Base-by-base conservation (phyloP, 2,797 vertebrate species). In the Orientallactaga sibirica region DNA sequence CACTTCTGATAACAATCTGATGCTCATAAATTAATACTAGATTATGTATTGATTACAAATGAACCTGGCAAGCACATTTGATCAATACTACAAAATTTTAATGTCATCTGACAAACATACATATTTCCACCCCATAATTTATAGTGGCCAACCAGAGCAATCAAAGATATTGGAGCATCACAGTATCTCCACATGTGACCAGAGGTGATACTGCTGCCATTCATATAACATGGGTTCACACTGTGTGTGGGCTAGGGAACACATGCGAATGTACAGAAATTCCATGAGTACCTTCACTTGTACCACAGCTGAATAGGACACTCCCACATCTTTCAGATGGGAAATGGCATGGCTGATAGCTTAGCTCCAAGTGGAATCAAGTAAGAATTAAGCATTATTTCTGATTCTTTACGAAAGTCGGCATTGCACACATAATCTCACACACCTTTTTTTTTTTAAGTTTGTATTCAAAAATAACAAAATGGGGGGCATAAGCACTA, bases 381-480 rank as follows among this genome's bases (percentile, higher is more conserved):
- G 64, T 85, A 52, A 85, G 55, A 58, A 58, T 58, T 1, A 61
- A 43, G n/a, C 9, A 2, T 91, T 88, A 68, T 33, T 78, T 22
- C 41, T 91, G 18, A 43, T 43, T 68, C 33, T 77, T 88, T 58
- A 82, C 2, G 33, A 68, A 89, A 2, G 19, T 86, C 55, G 76
- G 58, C 9, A 66, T 79, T 78, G 55, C 67, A 29, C 25, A 82
- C n/a, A 74, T 68, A 5, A 77, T 68, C 5, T 86, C 62, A 16
- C 58, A 58, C 52, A 58, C 55, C 16, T 14, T 20, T n/a, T 37
- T 37, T 81, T 67, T 76, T 29, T 10, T 11, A 43, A n/a, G 20
- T 52, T 88, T 33, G 66, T 93, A 29, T 67, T 94, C 8, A 94
- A 79, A 79, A 88, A 37, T 33, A 64, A 24, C 10, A 77, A 52